Evolutionary conservation across 2,113 vertebrate species (phyloP).

Genomic region (Apistogramma diplotaenia): DNA sequence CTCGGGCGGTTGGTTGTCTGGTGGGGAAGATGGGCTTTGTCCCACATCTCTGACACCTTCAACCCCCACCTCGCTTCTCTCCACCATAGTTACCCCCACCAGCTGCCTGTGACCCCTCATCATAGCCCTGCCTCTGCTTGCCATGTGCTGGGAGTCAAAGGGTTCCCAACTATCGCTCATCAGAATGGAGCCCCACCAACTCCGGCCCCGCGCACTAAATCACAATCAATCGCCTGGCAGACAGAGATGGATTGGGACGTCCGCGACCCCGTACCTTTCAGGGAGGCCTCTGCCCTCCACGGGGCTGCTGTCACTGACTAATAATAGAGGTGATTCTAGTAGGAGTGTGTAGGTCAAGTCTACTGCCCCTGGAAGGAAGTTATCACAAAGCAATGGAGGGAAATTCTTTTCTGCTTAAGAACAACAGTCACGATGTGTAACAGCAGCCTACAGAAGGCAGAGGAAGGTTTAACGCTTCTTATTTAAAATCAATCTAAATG

Average conservation of each 20-base stretch:
- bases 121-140: conserved; percentile 58
- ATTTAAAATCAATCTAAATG: conserved; percentile 3
- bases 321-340: conserved; percentile 72
- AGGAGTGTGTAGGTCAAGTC: conserved; percentile 75
- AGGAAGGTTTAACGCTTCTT: conserved; percentile 2
- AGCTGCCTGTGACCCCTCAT: conserved; percentile 76
- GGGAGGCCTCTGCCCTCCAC: conserved; percentile 50
- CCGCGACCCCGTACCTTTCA: conserved; percentile 67
- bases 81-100: conserved; percentile 58
- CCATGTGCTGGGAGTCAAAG: conserved; percentile 75
- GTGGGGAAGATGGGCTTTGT: conserved; percentile 37
- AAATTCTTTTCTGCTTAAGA: conserved; percentile 64
- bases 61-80: conserved; percentile 38
- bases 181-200: conserved; percentile 65
- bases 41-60: conserved; percentile 55
- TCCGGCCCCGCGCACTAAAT: conserved; percentile 60
- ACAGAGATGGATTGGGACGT: conserved; percentile 77
- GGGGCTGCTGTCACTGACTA: conserved; percentile 69
- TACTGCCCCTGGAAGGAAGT: conserved; percentile 68
- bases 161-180: conserved; percentile 69
- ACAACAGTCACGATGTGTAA: conserved; percentile 52
- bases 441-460: conserved; percentile 40
- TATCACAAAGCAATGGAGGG: conserved; percentile 63
- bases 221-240: conserved; percentile 68
- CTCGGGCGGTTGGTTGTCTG: conserved; percentile 40